These are phyloP conservation scores for Oreochromis tanganicae DNA, from an alignment of 2,113 vertebrate species.

Conservation along the genomic window DNA sequence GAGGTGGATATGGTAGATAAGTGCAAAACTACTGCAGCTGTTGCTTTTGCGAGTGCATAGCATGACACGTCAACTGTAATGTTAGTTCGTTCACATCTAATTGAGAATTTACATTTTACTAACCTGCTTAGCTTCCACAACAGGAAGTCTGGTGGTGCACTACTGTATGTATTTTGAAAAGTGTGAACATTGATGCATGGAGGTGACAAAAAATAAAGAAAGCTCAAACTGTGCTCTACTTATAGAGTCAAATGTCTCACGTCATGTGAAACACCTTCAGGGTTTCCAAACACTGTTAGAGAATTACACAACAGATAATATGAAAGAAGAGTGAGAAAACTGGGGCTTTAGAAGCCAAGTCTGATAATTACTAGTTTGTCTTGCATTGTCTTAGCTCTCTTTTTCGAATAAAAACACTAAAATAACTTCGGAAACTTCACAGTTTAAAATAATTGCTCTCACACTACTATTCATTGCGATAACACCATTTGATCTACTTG, in stretches of 20 bases:
- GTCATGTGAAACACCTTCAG: constrained; percentile 5
- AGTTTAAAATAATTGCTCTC: background rate
- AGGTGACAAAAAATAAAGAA: background rate
- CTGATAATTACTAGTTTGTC: background rate
- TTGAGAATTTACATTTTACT: background rate
- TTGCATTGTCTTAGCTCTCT: background rate
- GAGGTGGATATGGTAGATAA: background rate
- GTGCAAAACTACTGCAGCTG: constrained; percentile 5
- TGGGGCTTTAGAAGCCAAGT: background rate
- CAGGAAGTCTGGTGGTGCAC: background rate
- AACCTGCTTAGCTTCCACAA: background rate
- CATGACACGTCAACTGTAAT: background rate
- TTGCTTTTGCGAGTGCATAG: background rate
- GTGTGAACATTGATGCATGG: background rate
- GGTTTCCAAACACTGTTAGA: background rate
- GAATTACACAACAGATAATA: background rate
- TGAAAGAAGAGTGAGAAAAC: background rate
- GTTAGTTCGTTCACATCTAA: background rate
- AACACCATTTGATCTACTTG: background rate
- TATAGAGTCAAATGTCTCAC: background rate
- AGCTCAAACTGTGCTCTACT: background rate
- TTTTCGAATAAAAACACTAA: background rate
- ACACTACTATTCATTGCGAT: background rate
- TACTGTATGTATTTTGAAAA: background rate
- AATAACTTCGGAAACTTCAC: background rate